Percentiles rank a stretch among this genome's conserved stretches.
Evolutionary conservation across 2,113 vertebrate species (phyloP).

Genomic region (Sebastes fasciatus): DNA sequence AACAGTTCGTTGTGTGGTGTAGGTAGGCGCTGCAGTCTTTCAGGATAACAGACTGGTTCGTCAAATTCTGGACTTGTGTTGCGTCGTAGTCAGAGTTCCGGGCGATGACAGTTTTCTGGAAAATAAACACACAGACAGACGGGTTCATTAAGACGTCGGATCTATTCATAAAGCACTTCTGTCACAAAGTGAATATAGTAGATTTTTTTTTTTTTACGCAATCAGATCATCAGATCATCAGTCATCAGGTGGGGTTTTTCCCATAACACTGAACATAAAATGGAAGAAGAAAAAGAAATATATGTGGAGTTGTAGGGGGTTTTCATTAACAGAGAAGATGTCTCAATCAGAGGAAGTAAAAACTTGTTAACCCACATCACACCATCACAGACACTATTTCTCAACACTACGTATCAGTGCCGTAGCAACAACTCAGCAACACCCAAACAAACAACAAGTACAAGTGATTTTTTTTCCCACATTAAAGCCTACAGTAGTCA

Average conservation of each 20-base stretch:
- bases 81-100: fast-evolving
- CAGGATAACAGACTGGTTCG: neutral
- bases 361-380: neutral
- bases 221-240: neutral
- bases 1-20: too few relatives aligned
- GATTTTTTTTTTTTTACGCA: neutral
- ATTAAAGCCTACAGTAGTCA: too few relatives aligned
- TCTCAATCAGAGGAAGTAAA: neutral
- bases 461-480: neutral
- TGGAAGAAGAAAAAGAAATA: neutral
- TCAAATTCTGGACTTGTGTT: neutral
- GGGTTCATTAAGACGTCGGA: neutral
- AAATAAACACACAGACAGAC: neutral
- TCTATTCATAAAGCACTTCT: neutral
- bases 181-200: neutral
- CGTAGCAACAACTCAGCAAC: neutral
- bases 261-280: neutral
- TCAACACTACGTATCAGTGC: neutral
- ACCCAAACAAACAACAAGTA: neutral
- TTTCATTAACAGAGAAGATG: neutral
- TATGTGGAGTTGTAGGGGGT: neutral
- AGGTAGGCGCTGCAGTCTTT: fast-evolving
- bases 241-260: neutral
- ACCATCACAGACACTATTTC: neutral
- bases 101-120: neutral